phyloP scores from a whole-genome alignment of 2,797 vertebrate genomes.

The Podarcis siculus region DNA sequence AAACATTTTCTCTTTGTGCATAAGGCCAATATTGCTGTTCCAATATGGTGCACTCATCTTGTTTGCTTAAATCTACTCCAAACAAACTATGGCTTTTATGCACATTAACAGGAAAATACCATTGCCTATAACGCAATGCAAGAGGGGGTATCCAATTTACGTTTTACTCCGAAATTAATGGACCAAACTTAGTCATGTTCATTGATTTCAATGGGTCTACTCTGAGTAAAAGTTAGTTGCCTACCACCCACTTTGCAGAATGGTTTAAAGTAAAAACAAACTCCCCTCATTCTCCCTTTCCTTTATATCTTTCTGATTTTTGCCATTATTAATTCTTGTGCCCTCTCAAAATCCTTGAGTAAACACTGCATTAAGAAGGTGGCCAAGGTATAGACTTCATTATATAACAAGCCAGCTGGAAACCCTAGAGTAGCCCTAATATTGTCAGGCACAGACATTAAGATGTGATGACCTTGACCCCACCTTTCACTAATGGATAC shows the following conservation, averaged over 20 bases:
- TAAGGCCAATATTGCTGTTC: neutral
- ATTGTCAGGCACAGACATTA: neutral
- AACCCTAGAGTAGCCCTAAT: neutral
- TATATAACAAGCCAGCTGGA: neutral
- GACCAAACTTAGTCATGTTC: too few relatives aligned
- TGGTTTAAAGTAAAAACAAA: too few relatives aligned
- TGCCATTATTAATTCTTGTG: neutral
- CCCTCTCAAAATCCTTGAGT: neutral
- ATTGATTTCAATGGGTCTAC: too few relatives aligned
- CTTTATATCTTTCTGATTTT: neutral
- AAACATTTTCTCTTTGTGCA: neutral
- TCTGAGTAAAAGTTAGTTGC: too few relatives aligned
- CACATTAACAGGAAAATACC: neutral
- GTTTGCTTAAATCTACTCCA: neutral
- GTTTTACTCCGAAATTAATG: too few relatives aligned
- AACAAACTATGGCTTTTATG: neutral
- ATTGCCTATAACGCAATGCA: neutral
- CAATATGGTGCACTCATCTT: neutral
- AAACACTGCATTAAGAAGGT: neutral
- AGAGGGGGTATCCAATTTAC: too few relatives aligned
- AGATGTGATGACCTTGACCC: neutral
- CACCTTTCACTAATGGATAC: neutral
- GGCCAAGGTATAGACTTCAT: neutral
- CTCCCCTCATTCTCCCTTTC: neutral
- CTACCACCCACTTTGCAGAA: too few relatives aligned